Base-by-base conservation (phyloP, 2,888 invertebrate genomes). In the Dendrolimus houi region DNA sequence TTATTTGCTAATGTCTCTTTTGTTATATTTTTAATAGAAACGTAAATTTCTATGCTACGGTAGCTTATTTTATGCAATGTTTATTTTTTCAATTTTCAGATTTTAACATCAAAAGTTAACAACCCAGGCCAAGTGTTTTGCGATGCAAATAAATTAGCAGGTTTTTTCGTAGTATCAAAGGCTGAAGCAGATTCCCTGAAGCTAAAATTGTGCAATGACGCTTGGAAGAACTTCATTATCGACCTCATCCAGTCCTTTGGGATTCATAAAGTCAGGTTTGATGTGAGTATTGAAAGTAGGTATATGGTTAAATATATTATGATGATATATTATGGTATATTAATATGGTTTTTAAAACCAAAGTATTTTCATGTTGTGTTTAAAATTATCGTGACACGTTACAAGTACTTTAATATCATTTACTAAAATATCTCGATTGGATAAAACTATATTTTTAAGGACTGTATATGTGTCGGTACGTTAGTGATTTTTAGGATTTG, bases 121-220 rank as follows among this genome's bases (percentile, higher is more conserved):
- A 59, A 70, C 12, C 83, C 87, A 0, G 79, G 77, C 0, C 79
- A 85, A 66, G 75, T 91, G 68, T 91, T 91, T 67, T 92, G 92
- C 55, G 88, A 91, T 57, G 61, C 65, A 7, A 69, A 74, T 57
- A 78, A 79, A 54, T 63, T 91, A 7, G 76, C 80, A 55, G 69
- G 68, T 1, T 88, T 91, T 62, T 85, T 91, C 56, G 62, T 69
- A 2, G 67, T 87, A 29, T 70, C 83, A 0, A 67, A 69, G 47
- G 59, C 66, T 0, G 83, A 85, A 56, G 85, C 83, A 0, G 68
- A 69, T 1, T 58, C 67, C 1, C 59, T 87, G 8, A 82, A 80
- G 60, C 70, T 62, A 2, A 72, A 77, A 8, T 68, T 91, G 3
- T 92, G 91, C 64, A 77, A 77, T 1, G 78, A 85, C 12, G 68